Evolutionary conservation across 2,888 invertebrate species (phyloP).

Genomic region (Netelia melanura): DNA sequence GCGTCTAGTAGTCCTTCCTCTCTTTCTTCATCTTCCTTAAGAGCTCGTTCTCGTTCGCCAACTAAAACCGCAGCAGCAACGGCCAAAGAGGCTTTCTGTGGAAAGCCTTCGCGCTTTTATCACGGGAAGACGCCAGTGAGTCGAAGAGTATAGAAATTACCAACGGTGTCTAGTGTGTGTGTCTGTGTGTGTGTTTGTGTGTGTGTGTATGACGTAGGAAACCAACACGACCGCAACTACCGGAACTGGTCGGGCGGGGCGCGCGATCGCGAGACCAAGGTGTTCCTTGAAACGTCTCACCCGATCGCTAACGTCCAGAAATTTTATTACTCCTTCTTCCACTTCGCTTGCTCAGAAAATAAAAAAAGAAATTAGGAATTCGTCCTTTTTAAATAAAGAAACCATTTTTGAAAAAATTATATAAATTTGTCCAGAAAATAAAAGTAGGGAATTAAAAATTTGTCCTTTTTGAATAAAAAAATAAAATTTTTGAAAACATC

Average conservation of each 20-base stretch:
- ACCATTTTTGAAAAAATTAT: background rate
- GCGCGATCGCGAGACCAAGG: conserved; percentile 6
- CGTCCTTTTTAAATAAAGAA: too few species aligned
- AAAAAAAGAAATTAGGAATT: too few species aligned
- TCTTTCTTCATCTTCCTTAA: conserved; percentile 26
- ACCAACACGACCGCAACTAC: conserved; percentile 34
- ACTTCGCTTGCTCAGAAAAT: too few species aligned
- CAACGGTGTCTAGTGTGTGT: background rate
- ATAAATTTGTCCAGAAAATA: too few species aligned
- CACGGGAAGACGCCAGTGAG: background rate
- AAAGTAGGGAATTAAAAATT: too few species aligned
- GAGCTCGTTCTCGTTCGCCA: conserved; percentile 37
- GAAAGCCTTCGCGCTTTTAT: background rate
- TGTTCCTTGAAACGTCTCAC: background rate
- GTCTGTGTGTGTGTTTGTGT: background rate
- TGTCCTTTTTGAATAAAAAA: too few species aligned
- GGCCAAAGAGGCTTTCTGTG: background rate
- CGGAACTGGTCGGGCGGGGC: conserved; percentile 39
- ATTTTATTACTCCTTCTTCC: too few species aligned
- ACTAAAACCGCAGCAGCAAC: conserved; percentile 35
- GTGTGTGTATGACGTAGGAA: conserved; percentile 8
- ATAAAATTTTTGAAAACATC: too few species aligned
- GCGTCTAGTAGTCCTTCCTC: conserved; percentile 10
- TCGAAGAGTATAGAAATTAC: background rate
- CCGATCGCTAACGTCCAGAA: too few species aligned